Base-by-base conservation (phyloP, 2,113 vertebrate species). In the Bufo bufo region DNA sequence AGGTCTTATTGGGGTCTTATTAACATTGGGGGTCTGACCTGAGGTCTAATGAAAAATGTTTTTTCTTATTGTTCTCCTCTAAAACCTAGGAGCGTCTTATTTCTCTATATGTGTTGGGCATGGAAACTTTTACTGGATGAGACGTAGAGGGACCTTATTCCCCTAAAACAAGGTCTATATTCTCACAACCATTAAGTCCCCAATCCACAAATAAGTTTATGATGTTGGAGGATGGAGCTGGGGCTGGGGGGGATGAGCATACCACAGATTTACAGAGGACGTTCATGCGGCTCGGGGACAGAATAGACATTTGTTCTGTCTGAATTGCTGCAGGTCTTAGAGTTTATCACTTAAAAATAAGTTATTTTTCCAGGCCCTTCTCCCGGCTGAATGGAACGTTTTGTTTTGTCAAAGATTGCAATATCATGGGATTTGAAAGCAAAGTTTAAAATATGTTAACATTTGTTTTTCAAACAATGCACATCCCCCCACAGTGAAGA, bases 361-460 rank as follows among this genome's bases (percentile, higher is more conserved):
- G 92, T 92, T 85, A 91, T 90, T 91, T 93, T 91, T 90, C 59
- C 59, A 85, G 90, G 61, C 56, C 56, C 45, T 89, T 92, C 90
- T 89, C 89, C 87, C 19, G 0, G 85, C 87, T 95, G 93, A 94
- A 94, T 91, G 92, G 92, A 89, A 94, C 91, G 92, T 93, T 92
- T 92, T 95, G 94, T 94, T 91, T 85, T 88, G 90, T 90, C 88
- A 92, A 88, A 82, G 85, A 92, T 90, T 90, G 91, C 93, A 93
- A 92, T 91, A 93, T 95, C 95, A 95, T 94, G 94, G 90, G 94
- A 94, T 94, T 93, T 89, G 88, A 91, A 87, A 92, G 85, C 77
- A 95, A 95, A 94, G 91, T 91, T 93, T 95, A 94, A 92, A 94
- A 91, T 89, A 91, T 74, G 86, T 77, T 85, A 72, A 71, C 13